Conservation (phyloP, 1,140 invertebrate genomes). For the Bombus huntii region DNA sequence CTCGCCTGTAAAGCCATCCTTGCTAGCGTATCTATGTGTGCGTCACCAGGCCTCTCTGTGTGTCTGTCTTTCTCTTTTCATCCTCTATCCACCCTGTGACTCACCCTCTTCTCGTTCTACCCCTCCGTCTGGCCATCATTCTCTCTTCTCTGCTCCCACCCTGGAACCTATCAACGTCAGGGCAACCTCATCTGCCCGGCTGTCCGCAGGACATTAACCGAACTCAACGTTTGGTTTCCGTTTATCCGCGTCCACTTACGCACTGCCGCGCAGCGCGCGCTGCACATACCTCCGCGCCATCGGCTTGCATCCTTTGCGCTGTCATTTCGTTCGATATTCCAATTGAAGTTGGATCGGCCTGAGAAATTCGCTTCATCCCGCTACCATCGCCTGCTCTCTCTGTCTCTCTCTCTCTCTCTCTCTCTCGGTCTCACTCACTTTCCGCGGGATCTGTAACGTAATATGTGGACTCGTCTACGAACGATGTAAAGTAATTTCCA, state of each 20-base stretch:
- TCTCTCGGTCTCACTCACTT: too few species aligned
- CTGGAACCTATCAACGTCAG: slow-evolving; percentile 78
- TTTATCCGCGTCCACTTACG: slow-evolving; percentile 69
- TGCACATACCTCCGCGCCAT: slow-evolving; percentile 37
- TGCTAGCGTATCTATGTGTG: slow-evolving; percentile 3
- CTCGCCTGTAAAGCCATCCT: slow-evolving; percentile 69
- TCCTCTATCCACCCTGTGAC: neutral
- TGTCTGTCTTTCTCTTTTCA: slow-evolving; percentile 54
- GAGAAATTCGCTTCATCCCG: neutral
- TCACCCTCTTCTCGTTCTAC: slow-evolving; percentile 21
- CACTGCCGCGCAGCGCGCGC: slow-evolving; percentile 25
- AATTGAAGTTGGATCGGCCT: slow-evolving; percentile 25
- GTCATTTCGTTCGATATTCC: slow-evolving; percentile 49
- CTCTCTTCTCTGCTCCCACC: slow-evolving; percentile 49
- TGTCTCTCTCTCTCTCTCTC: neutral
- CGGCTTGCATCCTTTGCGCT: slow-evolving; percentile 35
- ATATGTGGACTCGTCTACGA: neutral
- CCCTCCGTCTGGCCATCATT: slow-evolving; percentile 63
- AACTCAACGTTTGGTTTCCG: slow-evolving; percentile 79
- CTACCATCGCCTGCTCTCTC: neutral
- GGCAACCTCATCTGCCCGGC: slow-evolving; percentile 77
- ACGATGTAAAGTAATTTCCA: slow-evolving; percentile 43
- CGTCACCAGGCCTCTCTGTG: slow-evolving; percentile 49
- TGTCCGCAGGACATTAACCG: slow-evolving; percentile 79
- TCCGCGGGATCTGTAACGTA: neutral